Evolutionary conservation across 2,888 invertebrate species (phyloP), one percentile per base, ranked within the genome.

Genomic region (Rhaphigaster nebulosa): DNA sequence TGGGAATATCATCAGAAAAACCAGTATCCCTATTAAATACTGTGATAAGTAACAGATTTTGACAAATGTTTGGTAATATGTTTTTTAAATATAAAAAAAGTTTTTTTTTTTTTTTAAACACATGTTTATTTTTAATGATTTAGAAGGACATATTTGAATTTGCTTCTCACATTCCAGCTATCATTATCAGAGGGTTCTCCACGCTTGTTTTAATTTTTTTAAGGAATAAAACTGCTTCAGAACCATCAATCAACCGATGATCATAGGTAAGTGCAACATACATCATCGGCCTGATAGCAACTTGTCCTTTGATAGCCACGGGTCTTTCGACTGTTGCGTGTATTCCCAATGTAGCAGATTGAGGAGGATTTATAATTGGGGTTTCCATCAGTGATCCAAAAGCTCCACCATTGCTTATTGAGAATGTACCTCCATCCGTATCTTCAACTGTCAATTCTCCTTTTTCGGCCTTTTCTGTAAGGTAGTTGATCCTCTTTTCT

Each of bases 401-500:
- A 0, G 99, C 99, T 18, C 99, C 99, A 38, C 99, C 99, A 93
- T 99, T 99, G 93, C 98, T 99, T 93, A 99, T 98, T 50, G 99
- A 99, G 93, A 99, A 99, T 6, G 99, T 99, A 54, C 99, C 99
- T 45, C 99, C 99, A 93, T 99, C 99, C 99, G 99, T 99, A 93
- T 99, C 99, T 94, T 99, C 99, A 88, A 99, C 97, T 1, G 99
- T 98, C 92, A 99, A 95, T 92, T 95, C 95, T 93, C 98, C 98
- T 92, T 96, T 96, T 92, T 96, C 96, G 1, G 99, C 99, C 94
- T 99, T 99, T 92, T 98, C 98, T 12, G 98, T 98, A 89, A 99
- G 94, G 0, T 96, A 97, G 90, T 96, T 96, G 91, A 99, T 95
- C 2, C 96, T 97, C 92, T 97, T 95, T 94, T 99, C 99, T 92